Evolutionary conservation across 2,888 invertebrate genomes (phyloP).

Genomic region (Apocheima hispidaria): DNA sequence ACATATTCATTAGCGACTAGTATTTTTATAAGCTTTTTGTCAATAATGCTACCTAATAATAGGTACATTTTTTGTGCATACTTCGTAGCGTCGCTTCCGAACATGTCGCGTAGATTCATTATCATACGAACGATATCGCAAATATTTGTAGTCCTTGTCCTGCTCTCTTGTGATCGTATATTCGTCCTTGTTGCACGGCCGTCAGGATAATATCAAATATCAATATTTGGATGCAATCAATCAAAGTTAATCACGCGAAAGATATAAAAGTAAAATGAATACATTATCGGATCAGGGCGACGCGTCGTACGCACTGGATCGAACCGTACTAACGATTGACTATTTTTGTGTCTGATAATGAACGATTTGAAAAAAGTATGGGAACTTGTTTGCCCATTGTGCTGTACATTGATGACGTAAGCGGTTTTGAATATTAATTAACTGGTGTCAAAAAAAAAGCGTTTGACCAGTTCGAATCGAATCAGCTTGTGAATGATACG

Average conservation of each 20-base stretch:
- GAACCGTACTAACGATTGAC: conserved; percentile 57
- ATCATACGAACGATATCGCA: conserved; percentile 60
- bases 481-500: not conserved
- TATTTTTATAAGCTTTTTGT: conserved; percentile 21
- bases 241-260: conserved; percentile 85
- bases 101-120: conserved; percentile 61
- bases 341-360: conserved; percentile 64
- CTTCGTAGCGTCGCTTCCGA: conserved; percentile 57
- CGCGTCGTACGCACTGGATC: conserved; percentile 70
- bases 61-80: conserved; percentile 38
- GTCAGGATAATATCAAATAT: conserved; percentile 71
- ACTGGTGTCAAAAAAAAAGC: conserved; percentile 49
- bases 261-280: conserved; percentile 84
- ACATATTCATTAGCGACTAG: not conserved
- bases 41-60: not conserved
- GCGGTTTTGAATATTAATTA: conserved; percentile 77
- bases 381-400: conserved; percentile 68
- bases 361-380: conserved; percentile 75
- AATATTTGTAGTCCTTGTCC: conserved; percentile 48
- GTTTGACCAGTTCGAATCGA: conserved; percentile 8
- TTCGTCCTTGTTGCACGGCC: conserved; percentile 61
- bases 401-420: conserved; percentile 77
- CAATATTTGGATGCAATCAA: conserved; percentile 85
- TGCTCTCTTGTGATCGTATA: conserved; percentile 43
- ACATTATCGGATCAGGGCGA: conserved; percentile 73